A percentile compares a stretch with the other conserved stretches of the same genome.
Evolutionary conservation across 2,888 invertebrate genomes (phyloP).

Genomic region (Drosophila kambysellisi): DNA sequence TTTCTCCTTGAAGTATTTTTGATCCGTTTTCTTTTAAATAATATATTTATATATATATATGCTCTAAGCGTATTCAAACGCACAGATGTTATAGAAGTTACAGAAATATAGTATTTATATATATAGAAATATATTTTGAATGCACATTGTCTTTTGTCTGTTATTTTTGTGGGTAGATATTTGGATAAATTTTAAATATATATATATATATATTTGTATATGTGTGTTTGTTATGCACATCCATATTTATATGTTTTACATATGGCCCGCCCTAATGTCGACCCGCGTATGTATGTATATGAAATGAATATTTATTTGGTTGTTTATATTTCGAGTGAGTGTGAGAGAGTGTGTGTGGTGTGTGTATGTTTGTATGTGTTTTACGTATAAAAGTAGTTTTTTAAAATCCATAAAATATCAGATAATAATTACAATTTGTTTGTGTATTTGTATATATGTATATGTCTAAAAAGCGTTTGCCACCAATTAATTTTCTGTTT

Average conservation of each 20-base stretch:
- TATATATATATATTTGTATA: constrained; percentile 31
- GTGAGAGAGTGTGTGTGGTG: constrained; percentile 23
- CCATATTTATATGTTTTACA: constrained; percentile 42
- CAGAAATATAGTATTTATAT: constrained; percentile 73
- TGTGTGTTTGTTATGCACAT: constrained; percentile 34
- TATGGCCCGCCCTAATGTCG: constrained; percentile 53
- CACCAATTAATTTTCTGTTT: constrained; percentile 36
- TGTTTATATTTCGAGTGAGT: constrained; percentile 43
- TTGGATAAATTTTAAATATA: constrained; percentile 41
- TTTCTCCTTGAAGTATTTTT: constrained; percentile 76
- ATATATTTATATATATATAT: constrained; percentile 44
- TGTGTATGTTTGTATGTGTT: constrained; percentile 26
- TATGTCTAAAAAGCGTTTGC: constrained; percentile 72
- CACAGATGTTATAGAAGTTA: constrained; percentile 72
- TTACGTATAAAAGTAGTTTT: constrained; percentile 79
- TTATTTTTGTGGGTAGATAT: constrained; percentile 42
- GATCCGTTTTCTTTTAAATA: constrained; percentile 73
- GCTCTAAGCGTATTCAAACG: constrained; percentile 71
- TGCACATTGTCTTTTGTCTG: constrained; percentile 52
- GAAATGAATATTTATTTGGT: constrained; percentile 72
- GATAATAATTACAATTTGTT: constrained; percentile 77
- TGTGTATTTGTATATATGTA: constrained; percentile 34
- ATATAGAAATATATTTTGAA: constrained; percentile 50
- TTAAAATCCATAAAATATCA: constrained; percentile 76
- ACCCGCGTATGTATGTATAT: constrained; percentile 38